These are phyloP conservation scores for Crotophaga sulcirostris DNA, from an alignment of 2,113 vertebrate species.

Conservation along the genomic window DNA sequence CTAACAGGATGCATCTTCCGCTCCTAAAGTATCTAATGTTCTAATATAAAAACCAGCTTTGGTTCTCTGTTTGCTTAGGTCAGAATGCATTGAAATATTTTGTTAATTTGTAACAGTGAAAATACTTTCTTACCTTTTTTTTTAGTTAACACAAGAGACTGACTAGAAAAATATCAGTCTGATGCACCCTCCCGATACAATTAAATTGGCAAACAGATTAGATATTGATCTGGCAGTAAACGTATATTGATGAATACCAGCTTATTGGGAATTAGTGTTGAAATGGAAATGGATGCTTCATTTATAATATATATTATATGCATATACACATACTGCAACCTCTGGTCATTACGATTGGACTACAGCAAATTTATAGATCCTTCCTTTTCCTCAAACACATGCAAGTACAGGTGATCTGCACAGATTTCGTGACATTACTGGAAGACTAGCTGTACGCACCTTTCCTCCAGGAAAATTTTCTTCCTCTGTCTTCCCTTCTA, in stretches of 20 bases:
- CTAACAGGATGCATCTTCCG: not conserved
- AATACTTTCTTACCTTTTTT: not conserved
- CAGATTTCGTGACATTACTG: not conserved
- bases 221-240: slow-evolving; percentile 55
- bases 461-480: not conserved
- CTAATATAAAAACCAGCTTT: not conserved
- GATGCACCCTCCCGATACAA: slow-evolving; percentile 38
- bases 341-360: not conserved
- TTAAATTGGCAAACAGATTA: slow-evolving; percentile 59
- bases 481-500: not conserved
- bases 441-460: not conserved
- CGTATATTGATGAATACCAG: slow-evolving; percentile 1
- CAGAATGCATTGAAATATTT: not conserved
- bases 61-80: not conserved
- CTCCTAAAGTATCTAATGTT: slow-evolving; percentile 17
- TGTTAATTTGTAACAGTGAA: not conserved
- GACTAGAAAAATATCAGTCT: slow-evolving; percentile 1
- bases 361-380: not conserved
- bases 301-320: not conserved
- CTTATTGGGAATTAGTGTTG: slow-evolving; percentile 55
- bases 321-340: not conserved
- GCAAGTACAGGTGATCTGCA: not conserved
- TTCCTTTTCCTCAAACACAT: not conserved
- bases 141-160: not conserved
- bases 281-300: slow-evolving; percentile 52